Evolutionary conservation across 1,140 invertebrate species (phyloP).

Genomic region (Gonatopus flavifemur): DNA sequence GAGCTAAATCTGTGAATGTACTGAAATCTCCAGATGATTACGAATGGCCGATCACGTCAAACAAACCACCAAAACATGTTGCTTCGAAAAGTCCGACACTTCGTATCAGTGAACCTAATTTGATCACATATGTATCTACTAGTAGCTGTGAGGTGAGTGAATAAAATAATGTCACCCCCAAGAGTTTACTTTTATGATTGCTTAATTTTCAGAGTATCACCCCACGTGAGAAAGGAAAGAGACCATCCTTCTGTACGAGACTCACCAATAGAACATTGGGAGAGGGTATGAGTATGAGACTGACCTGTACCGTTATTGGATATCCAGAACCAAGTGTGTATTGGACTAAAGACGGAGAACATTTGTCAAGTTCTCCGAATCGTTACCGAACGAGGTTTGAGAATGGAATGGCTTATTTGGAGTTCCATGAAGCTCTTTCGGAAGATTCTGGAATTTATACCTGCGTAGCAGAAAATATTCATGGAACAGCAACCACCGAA

Average conservation of each 20-base stretch:
- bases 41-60: constrained; percentile 7
- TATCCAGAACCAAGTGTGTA: constrained; percentile 75
- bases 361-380: constrained; percentile 57
- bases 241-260: constrained; percentile 80
- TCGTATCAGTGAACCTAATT: constrained; percentile 1
- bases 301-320: constrained; percentile 86
- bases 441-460: constrained; percentile 74
- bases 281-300: constrained; percentile 70
- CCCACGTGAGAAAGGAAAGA: constrained; percentile 52
- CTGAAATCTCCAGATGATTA: constrained; percentile 30
- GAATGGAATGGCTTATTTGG: constrained; percentile 74
- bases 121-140: neutral
- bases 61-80: neutral
- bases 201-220: constrained; percentile 28
- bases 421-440: constrained; percentile 67
- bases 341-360: constrained; percentile 79
- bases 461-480: constrained; percentile 73
- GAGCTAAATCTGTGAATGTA: constrained; percentile 25
- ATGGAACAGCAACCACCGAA: constrained; percentile 70
- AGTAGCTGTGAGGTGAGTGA: constrained; percentile 14
- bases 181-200: neutral
- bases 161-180: neutral
- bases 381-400: constrained; percentile 63
- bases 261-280: constrained; percentile 76
- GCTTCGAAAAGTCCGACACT: constrained; percentile 3